These are phyloP conservation scores for Grapholita molesta DNA, from an alignment of 1,140 invertebrate genomes.

Conservation along the genomic window DNA sequence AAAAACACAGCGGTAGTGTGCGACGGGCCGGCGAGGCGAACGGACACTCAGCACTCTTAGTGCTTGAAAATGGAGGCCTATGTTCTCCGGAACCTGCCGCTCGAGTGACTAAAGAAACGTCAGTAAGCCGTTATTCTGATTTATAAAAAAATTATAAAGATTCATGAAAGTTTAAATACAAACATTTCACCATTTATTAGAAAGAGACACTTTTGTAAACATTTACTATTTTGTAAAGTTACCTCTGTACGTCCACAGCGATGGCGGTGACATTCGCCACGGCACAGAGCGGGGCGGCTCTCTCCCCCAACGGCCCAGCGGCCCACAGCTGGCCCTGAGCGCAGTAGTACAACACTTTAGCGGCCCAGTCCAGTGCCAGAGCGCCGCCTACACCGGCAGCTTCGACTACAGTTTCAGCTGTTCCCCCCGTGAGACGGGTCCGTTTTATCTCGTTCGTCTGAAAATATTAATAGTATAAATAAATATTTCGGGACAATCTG, in stretches of 20 bases:
- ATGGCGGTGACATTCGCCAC: constrained; percentile 73
- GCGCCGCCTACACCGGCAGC: constrained; percentile 84
- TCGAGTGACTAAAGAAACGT: too few species aligned
- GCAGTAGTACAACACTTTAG: constrained; percentile 83
- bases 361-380: constrained; percentile 87
- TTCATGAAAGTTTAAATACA: too few species aligned
- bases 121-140: too few species aligned
- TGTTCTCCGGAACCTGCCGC: too few species aligned
- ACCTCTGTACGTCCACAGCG: constrained; percentile 82
- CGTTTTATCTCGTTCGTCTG: constrained; percentile 85
- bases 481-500: background rate
- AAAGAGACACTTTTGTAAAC: background rate
- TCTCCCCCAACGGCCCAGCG: constrained; percentile 86
- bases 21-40: too few species aligned
- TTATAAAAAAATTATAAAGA: too few species aligned
- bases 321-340: constrained; percentile 76
- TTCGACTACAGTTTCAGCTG: constrained; percentile 83
- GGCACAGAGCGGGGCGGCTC: constrained; percentile 71
- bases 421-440: constrained; percentile 82
- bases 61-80: too few species aligned
- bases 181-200: too few species aligned
- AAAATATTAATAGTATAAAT: background rate
- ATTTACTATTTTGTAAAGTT: background rate
- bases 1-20: too few species aligned
- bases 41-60: too few species aligned